Evolutionary conservation across 1,140 invertebrate genomes (phyloP).

Genomic region (Sycophila sp.): DNA sequence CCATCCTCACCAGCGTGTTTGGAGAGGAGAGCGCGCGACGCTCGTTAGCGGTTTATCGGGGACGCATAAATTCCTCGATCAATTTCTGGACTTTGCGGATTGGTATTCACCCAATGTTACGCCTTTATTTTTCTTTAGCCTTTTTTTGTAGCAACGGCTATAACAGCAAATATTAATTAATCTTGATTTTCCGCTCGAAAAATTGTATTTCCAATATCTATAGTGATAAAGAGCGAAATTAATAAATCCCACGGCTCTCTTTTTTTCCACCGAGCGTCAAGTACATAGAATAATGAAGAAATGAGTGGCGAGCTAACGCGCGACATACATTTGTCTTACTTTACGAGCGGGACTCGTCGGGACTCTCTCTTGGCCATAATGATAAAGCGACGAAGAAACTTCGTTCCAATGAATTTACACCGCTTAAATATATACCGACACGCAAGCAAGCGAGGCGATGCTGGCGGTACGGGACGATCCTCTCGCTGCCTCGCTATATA

Average conservation of each 20-base stretch:
- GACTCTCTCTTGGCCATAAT: background rate
- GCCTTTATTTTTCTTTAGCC: no score
- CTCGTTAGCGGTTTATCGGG: no score
- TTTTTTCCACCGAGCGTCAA: background rate
- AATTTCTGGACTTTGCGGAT: no score
- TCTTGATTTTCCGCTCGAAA: background rate
- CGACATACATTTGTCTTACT: constrained; percentile 27
- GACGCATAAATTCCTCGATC: no score
- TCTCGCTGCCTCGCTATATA: constrained; percentile 4
- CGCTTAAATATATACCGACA: constrained; percentile 30
- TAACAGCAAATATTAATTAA: constrained; percentile 17
- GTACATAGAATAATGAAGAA: background rate
- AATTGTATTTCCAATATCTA: constrained; percentile 5
- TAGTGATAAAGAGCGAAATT: background rate
- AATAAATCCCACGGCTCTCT: no score
- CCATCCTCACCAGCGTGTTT: no score
- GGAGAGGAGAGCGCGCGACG: no score
- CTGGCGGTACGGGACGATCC: constrained; percentile 1
- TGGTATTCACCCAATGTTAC: no score
- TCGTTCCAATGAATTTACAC: constrained; percentile 30
- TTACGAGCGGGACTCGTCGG: background rate
- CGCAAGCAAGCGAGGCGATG: no score
- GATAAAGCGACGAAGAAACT: constrained; percentile 12
- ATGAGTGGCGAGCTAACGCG: background rate
- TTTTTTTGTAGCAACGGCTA: no score